phyloP scores from a whole-genome alignment of 2,113 vertebrate species.

The Silurus meridionalis region DNA sequence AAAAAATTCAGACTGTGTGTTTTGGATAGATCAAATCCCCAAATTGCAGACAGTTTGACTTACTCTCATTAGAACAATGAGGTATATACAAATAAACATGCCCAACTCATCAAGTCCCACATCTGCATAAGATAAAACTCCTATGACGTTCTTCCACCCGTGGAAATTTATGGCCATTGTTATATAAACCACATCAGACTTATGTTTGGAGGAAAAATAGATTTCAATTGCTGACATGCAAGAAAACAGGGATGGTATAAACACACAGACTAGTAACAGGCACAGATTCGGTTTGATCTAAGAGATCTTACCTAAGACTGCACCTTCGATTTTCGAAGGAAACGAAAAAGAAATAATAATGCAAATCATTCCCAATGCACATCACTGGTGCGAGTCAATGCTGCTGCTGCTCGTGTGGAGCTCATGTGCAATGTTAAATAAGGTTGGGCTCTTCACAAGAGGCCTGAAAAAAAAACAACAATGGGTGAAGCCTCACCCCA shows the following conservation, averaged over 20 bases:
- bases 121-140: conserved; percentile 41
- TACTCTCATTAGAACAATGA: conserved; percentile 1
- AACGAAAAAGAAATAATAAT: not conserved
- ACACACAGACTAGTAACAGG: conserved; percentile 29
- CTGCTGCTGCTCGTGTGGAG: not conserved
- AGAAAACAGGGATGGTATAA: conserved; percentile 11
- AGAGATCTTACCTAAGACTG: conserved; percentile 6
- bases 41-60: conserved; percentile 25
- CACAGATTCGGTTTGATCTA: conserved; percentile 14
- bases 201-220: not conserved
- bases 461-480: not conserved
- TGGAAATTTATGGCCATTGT: conserved; percentile 32
- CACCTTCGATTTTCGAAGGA: not conserved
- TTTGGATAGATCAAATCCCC: not conserved
- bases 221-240: conserved; percentile 1
- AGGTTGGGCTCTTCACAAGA: not conserved
- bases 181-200: conserved; percentile 18
- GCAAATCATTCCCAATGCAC: not conserved
- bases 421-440: not conserved
- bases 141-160: conserved; percentile 35
- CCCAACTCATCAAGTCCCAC: conserved; percentile 26
- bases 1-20: not conserved
- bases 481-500: conserved; percentile 76
- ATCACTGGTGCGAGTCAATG: not conserved
- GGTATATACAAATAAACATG: conserved; percentile 41